Base-by-base conservation (phyloP, 2,888 invertebrate species). In the Eucera pruinosa region DNA sequence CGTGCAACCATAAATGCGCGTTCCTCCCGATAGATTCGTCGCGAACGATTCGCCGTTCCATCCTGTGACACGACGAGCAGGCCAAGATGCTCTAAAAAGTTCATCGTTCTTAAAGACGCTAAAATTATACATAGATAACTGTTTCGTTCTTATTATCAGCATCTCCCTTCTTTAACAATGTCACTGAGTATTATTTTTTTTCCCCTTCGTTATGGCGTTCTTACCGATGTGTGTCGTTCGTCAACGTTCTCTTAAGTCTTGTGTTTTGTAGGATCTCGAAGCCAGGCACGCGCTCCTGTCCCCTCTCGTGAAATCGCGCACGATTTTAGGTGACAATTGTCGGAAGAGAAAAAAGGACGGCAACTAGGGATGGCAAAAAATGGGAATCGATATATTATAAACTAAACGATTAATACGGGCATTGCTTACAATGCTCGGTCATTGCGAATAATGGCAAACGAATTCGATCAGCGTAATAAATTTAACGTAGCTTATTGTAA, bases 131-230 rank as follows among this genome's bases (percentile, higher is more conserved):
- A 47, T 72, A 66, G 52, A 48, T 50, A 70, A 62, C 41, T 52
- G 61, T 54, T 60, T 69, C 67, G 25, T 68, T 36, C 39, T 79
- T 73, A 79, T 73, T 69, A 81, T 81, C 67, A 33, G 25, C 39
- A 48, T 71, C 48, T 43, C 20, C 9, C 45, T 45, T 48, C 9
- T 43, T 41, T 48, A 70, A 77, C 47, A 78, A 61, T 66, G 74
- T 78, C 65, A 54, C 48, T 76, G 84, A 83, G 84, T 83, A 83
- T 83, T 82, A 83, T 80, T 30, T 52, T 57, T 36, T 25, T 48
- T 20, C 13, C 41, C 33, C 54, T 48, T 52, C 48, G 7, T 60
- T 78, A 69, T 68, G 72, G 57, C 74, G 48, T 27, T 68, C 57
- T 18, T 58, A 50, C 60, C 36, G 61, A 15, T 69, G 47, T 68